A percentile compares a stretch with the other conserved stretches of the same genome.
Evolutionary conservation across 2,888 invertebrate genomes (phyloP).

Genomic region (Ligdia adustata): DNA sequence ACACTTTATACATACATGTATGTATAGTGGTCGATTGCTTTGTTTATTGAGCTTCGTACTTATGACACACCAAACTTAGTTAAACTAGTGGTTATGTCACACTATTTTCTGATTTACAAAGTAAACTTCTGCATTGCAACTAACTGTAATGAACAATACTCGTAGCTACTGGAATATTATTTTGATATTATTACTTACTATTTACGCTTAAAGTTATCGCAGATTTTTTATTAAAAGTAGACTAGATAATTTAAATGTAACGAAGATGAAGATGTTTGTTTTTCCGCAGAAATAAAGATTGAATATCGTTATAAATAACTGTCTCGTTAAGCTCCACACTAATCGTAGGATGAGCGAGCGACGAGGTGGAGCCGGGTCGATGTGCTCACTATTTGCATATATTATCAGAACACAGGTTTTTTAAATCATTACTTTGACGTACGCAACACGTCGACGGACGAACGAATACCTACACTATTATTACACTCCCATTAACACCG

Average conservation of each 20-base stretch:
- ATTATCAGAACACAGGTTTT: slow-evolving; percentile 47
- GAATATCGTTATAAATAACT: slow-evolving; percentile 9
- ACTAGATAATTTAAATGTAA: not conserved
- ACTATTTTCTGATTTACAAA: too few relatives aligned
- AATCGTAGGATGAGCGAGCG: not conserved
- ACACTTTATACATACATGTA: not conserved
- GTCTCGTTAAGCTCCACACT: slow-evolving; percentile 5
- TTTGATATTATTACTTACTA: too few relatives aligned
- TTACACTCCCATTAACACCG: slow-evolving; percentile 15
- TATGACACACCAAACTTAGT: too few relatives aligned
- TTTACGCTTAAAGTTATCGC: too few relatives aligned
- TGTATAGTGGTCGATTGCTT: too few relatives aligned
- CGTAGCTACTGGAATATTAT: too few relatives aligned
- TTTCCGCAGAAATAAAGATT: slow-evolving; percentile 4
- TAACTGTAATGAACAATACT: too few relatives aligned
- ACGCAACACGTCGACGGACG: slow-evolving; percentile 28
- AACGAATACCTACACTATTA: slow-evolving; percentile 44
- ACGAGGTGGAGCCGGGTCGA: slow-evolving; percentile 54
- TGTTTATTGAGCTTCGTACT: too few relatives aligned
- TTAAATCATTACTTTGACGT: slow-evolving; percentile 53
- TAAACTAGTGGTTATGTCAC: too few relatives aligned
- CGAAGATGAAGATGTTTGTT: not conserved
- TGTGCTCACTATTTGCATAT: slow-evolving; percentile 68
- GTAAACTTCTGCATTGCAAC: too few relatives aligned
- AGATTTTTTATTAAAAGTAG: too few relatives aligned